phyloP scores from a whole-genome alignment of 2,113 vertebrate species.

The Pyxicephalus adspersus region DNA sequence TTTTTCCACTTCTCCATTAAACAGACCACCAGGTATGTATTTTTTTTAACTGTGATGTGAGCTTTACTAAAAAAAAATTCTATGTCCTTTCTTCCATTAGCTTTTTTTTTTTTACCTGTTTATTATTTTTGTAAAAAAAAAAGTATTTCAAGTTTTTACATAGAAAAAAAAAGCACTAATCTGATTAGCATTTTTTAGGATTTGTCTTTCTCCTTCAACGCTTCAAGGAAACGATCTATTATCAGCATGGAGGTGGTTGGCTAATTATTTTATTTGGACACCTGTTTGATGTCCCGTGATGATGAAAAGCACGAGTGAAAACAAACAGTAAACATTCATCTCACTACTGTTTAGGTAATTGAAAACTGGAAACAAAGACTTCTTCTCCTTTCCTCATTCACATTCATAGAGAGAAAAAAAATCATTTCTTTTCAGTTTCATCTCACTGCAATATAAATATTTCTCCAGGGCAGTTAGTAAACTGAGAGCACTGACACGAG shows the following conservation, averaged over 20 bases:
- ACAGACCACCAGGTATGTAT: conserved; percentile 87
- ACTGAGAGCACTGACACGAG: not conserved
- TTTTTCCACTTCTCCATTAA: conserved; percentile 69
- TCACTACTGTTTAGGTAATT: conserved; percentile 10
- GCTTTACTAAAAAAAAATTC: conserved; percentile 74
- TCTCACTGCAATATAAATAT: not conserved
- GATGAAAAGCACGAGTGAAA: conserved; percentile 10
- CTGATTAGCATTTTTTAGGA: conserved; percentile 61
- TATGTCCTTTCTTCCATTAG: conserved; percentile 71
- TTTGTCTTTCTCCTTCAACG: not conserved
- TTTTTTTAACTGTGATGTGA: conserved; percentile 69
- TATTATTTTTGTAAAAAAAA: conserved; percentile 71
- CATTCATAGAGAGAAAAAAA: no score
- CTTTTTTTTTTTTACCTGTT: conserved; percentile 21
- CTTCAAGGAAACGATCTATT: conserved; percentile 3
- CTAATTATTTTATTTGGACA: conserved; percentile 30
- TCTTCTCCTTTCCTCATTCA: not conserved
- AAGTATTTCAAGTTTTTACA: conserved; percentile 78
- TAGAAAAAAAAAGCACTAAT: conserved; percentile 73
- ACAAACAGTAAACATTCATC: conserved; percentile 4
- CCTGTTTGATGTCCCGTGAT: conserved; percentile 5
- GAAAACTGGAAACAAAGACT: not conserved
- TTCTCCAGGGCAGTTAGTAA: not conserved
- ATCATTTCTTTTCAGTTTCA: not conserved
- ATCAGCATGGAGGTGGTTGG: not conserved